Evolutionary conservation across 2,888 invertebrate species (phyloP).

Genomic region (Seira musarum): DNA sequence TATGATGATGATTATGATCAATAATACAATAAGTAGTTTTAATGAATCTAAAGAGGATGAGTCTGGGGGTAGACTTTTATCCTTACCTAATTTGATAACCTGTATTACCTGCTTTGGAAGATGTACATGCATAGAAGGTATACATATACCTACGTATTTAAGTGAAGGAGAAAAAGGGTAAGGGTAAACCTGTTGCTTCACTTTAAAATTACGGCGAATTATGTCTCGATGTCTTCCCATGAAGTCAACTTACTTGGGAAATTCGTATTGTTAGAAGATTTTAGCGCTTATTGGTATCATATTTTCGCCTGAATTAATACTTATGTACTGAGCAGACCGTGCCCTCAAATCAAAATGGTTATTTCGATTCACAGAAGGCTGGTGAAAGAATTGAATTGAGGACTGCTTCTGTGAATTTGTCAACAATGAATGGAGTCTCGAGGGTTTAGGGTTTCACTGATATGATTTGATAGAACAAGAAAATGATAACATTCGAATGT

Average conservation of each 20-base stretch:
- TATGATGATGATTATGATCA: conserved; percentile 25
- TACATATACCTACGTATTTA: too few species aligned
- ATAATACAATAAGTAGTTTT: conserved; percentile 29
- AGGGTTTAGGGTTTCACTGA: too few species aligned
- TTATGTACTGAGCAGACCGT: neutral
- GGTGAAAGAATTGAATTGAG: neutral
- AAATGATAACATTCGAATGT: too few species aligned
- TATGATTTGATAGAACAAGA: too few species aligned
- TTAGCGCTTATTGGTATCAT: neutral
- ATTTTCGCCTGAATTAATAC: too few species aligned
- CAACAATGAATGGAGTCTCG: neutral
- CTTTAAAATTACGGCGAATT: neutral
- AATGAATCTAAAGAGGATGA: neutral
- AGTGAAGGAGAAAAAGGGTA: neutral
- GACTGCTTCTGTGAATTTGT: neutral
- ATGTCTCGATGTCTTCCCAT: neutral
- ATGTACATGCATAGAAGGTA: neutral
- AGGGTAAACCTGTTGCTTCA: conserved; percentile 6
- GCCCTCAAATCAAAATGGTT: neutral
- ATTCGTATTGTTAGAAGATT: neutral
- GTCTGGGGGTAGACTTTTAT: conserved; percentile 15
- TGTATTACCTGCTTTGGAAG: conserved; percentile 29
- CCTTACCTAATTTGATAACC: conserved; percentile 52
- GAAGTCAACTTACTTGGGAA: neutral
- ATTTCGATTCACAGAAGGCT: neutral